phyloP scores from a whole-genome alignment of 2,797 vertebrate genomes.

The Tangara arthus region DNA sequence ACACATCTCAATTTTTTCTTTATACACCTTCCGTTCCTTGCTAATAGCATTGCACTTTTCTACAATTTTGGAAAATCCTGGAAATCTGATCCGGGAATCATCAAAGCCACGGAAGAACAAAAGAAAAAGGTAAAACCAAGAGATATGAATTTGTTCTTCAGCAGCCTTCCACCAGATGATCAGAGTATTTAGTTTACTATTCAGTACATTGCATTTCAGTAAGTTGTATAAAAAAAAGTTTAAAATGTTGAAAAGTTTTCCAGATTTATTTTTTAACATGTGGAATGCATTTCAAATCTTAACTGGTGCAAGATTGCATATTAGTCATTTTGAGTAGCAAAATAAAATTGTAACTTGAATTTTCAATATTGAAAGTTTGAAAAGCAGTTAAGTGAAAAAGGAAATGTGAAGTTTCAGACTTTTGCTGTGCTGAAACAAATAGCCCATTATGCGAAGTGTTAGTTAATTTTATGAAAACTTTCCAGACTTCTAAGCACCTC shows the following conservation, averaged over 20 bases:
- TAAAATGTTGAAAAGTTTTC: not conserved
- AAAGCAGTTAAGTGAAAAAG: not conserved
- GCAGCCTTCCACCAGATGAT: not conserved
- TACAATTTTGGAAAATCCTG: slow-evolving; percentile 99
- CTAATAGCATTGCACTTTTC: slow-evolving; percentile 93
- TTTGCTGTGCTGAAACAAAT: not conserved
- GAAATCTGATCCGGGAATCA: slow-evolving; percentile 98
- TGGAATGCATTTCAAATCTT: not conserved
- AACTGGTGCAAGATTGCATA: not conserved
- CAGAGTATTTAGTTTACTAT: not conserved
- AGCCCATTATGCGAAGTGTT: not conserved
- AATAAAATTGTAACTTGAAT: not conserved
- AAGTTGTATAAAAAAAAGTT: not conserved
- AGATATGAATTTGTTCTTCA: not conserved
- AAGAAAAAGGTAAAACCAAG: slow-evolving; percentile 91
- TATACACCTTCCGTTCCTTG: slow-evolving; percentile 93
- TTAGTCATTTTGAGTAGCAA: not conserved
- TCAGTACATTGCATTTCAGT: not conserved
- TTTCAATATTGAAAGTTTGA: not conserved
- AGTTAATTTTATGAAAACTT: not conserved
- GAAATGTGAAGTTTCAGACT: not conserved
- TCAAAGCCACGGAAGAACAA: slow-evolving; percentile 98
- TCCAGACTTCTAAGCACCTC: not conserved
- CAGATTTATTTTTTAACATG: not conserved
- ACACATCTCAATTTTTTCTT: slow-evolving; percentile 93